Conservation (phyloP, 1,140 invertebrate genomes). For the Aphidius gifuensis region DNA sequence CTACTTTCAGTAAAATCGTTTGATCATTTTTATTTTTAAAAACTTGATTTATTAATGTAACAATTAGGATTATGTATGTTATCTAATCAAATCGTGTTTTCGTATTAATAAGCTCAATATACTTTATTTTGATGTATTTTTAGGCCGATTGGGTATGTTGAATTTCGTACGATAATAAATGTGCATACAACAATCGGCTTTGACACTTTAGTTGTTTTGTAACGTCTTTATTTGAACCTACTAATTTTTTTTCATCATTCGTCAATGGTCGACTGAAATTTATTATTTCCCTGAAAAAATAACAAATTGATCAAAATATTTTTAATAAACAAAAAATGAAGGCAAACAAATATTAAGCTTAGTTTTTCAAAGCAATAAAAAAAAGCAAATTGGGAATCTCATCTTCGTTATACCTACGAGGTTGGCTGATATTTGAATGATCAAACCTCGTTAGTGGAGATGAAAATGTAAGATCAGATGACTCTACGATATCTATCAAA, state of each 20-base stretch:
- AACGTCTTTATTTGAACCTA: neutral
- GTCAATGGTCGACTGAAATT: conserved; percentile 25
- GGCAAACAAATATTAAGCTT: conserved; percentile 6
- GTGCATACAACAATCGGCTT: neutral
- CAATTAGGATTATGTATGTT: too few species aligned
- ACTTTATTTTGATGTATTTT: conserved; percentile 3
- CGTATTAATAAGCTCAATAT: neutral
- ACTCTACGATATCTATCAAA: conserved; percentile 29
- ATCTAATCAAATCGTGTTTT: too few species aligned
- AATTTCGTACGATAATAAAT: conserved; percentile 11
- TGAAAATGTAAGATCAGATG: conserved; percentile 41
- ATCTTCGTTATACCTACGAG: conserved; percentile 33
- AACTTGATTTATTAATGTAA: too few species aligned
- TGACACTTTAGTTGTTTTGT: neutral
- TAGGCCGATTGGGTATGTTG: neutral
- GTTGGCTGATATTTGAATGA: conserved; percentile 21
- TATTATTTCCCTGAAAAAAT: conserved; percentile 25
- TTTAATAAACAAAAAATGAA: neutral
- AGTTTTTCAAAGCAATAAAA: conserved; percentile 8
- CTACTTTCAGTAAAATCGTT: too few species aligned
- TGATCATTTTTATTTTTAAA: too few species aligned
- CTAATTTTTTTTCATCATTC: conserved; percentile 14
- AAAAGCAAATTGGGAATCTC: conserved; percentile 17
- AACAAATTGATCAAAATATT: conserved; percentile 1
- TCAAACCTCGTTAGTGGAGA: conserved; percentile 37